Evolutionary conservation across 2,113 vertebrate species (phyloP), one percentile per base, ranked within the genome.

Genomic region (Hippocampus barbouri): DNA sequence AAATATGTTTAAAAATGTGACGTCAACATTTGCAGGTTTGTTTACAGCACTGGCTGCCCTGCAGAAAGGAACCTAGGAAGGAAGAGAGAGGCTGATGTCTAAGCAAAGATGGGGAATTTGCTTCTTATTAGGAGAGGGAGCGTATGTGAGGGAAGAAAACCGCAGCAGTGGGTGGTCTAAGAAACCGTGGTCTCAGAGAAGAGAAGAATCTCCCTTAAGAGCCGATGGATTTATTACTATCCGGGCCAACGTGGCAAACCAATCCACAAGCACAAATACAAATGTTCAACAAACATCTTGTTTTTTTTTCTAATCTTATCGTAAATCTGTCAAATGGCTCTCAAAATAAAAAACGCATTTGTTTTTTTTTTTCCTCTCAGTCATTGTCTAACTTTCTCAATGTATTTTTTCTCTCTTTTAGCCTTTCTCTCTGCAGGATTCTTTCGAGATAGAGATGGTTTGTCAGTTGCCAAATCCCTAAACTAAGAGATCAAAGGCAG

Each of bases 391-490:
- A 60, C 23, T 69, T 69, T 57, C 27, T 40, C 66, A 51, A 72
- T 40, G 75, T 71, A 41, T 79, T 78, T 41, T 49, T 74, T 84
- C 74, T 81, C 84, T 83, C 81, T 9, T 70, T 57, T 30, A 43
- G 70, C 77, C 78, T 74, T 71, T 82, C 76, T 81, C 84, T 84
- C 83, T 11, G 69, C 83, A 78, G 77, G 87, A 72, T 70, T 86
- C 71, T 79, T 87, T 85, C 85, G 83, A 88, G 79, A 87, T 80
- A 69, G 84, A 85, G 81, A 80, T 70, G 78, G 83, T 83, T 85
- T 89, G 90, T 90, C 88, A 90, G 89, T 84, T 90, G 83, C 89
- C 87, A 88, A 87, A 90, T 89, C 86, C 85, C 80, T 73, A 66
- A 83, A 83, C 86, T 62, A 69, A 65, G 70, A 88, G 86, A 91